These are phyloP conservation scores for Clupea harengus DNA, from an alignment of 2,113 vertebrate genomes.

Conservation along the genomic window DNA sequence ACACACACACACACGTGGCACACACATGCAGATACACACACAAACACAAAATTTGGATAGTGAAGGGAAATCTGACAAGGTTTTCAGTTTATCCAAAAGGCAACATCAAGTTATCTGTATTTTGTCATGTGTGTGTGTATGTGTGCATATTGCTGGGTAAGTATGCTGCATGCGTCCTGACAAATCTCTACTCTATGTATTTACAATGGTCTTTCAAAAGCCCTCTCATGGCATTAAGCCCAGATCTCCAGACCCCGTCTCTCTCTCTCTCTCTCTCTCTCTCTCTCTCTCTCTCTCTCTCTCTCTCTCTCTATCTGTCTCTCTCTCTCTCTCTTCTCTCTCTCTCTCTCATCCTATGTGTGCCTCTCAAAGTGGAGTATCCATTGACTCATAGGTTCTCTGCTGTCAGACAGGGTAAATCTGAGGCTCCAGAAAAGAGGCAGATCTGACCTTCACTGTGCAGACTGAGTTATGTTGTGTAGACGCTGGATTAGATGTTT, in stretches of 20 bases:
- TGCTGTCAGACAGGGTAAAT: neutral
- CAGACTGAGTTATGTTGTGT: neutral
- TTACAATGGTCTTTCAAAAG: neutral
- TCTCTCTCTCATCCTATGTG: neutral
- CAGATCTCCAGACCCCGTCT: neutral
- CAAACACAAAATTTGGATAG: too few relatives aligned
- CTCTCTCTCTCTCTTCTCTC: neutral
- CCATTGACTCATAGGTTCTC: neutral
- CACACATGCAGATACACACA: neutral
- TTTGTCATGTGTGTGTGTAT: neutral
- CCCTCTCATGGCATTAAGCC: neutral
- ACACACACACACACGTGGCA: neutral
- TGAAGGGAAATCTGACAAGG: too few relatives aligned
- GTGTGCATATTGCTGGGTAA: neutral
- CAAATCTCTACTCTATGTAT: neutral
- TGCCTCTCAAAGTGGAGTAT: neutral
- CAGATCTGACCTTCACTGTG: neutral
- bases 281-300: neutral
- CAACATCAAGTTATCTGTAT: neutral
- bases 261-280: neutral
- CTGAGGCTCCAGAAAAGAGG: neutral
- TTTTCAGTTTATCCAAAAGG: too few relatives aligned
- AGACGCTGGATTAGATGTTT: too few relatives aligned
- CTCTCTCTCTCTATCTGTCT: neutral
- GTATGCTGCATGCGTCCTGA: neutral